Evolutionary conservation across 2,113 vertebrate species (phyloP).

Genomic region (Noctilio leporinus): DNA sequence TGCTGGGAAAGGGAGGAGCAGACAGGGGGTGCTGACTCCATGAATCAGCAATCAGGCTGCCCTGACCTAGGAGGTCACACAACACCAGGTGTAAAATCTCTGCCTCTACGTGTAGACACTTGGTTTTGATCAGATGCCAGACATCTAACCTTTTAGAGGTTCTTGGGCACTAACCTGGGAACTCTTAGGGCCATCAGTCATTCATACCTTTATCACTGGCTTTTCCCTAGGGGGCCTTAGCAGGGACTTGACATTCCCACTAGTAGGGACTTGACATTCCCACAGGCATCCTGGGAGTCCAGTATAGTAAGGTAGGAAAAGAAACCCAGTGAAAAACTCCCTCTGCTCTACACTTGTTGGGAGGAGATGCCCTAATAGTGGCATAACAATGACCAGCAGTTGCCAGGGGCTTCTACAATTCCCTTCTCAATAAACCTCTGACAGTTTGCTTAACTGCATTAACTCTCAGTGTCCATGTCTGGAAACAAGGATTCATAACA

Average conservation of each 20-base stretch:
- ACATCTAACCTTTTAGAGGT: background rate
- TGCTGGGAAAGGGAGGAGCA: rapidly evolving
- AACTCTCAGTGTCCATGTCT: background rate
- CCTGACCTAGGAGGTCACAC: background rate
- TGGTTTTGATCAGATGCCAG: background rate
- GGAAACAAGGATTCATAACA: background rate
- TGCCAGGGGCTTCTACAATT: background rate
- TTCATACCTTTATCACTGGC: background rate
- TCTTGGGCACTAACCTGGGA: background rate
- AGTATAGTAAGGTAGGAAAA: background rate
- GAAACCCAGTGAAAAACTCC: background rate
- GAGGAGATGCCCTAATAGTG: no score
- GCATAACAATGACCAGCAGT: background rate
- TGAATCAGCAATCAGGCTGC: background rate
- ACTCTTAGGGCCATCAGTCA: background rate
- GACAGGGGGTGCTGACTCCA: background rate
- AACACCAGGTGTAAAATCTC: background rate
- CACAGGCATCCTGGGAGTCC: no score
- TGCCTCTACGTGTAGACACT: background rate
- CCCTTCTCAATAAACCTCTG: background rate
- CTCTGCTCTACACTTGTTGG: background rate
- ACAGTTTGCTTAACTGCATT: background rate
- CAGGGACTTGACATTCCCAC: background rate
- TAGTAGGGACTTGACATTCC: background rate
- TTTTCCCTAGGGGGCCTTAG: background rate